phyloP scores from a whole-genome alignment of 2,888 invertebrate genomes.

The Epinotia ramella region DNA sequence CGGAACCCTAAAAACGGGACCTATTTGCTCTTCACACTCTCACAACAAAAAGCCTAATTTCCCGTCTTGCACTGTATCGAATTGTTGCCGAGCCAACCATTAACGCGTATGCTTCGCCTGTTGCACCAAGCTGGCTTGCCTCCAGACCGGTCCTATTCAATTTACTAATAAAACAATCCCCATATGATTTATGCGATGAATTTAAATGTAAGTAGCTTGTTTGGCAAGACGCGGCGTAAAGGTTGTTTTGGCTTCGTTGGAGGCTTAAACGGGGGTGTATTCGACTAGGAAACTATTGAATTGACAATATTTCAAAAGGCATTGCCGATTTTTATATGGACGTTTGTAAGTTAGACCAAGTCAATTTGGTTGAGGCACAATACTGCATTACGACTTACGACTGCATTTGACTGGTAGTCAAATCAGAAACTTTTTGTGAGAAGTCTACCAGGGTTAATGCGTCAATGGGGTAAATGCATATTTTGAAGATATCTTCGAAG shows the following conservation, averaged over 20 bases:
- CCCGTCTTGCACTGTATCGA: not conserved
- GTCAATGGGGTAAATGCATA: too few species aligned
- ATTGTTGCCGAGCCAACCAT: conserved; percentile 24
- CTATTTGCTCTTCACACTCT: too few species aligned
- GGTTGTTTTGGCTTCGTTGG: not conserved
- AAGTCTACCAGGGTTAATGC: too few species aligned
- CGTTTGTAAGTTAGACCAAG: not conserved
- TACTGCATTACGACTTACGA: too few species aligned
- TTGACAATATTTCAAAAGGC: not conserved
- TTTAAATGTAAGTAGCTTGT: conserved; percentile 30
- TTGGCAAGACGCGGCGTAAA: conserved; percentile 1
- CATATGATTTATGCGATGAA: conserved; percentile 41
- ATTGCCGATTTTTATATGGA: not conserved
- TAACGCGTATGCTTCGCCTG: conserved; percentile 29
- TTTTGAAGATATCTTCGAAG: too few species aligned
- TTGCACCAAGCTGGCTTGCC: conserved; percentile 41
- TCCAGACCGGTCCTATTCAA: conserved; percentile 41
- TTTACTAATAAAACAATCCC: conserved; percentile 39
- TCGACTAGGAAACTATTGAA: not conserved
- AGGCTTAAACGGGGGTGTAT: not conserved
- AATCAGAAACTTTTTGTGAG: too few species aligned
- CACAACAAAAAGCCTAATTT: not conserved
- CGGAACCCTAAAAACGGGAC: too few species aligned
- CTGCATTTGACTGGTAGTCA: too few species aligned
- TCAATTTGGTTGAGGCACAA: too few species aligned